phyloP scores from a whole-genome alignment of 2,888 invertebrate genomes.

The Alentia gelatinosa region DNA sequence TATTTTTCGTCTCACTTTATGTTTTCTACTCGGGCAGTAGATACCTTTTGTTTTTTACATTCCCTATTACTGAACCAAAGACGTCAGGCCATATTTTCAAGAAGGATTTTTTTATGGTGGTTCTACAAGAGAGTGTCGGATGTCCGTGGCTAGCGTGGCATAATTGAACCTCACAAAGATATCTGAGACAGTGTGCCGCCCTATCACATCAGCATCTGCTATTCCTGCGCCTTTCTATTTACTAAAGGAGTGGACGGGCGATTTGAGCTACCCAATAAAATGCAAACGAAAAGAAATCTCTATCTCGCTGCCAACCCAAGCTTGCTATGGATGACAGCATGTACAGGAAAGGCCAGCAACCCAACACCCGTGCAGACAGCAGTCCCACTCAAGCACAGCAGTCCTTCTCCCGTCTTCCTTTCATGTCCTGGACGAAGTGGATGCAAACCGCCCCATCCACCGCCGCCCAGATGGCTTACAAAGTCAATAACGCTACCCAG shows the following conservation, averaged over 20 bases:
- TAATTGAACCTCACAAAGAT: background rate
- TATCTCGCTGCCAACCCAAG: background rate
- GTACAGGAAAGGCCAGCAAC: background rate
- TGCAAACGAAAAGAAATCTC: background rate
- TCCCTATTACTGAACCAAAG: background rate
- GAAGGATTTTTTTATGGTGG: background rate
- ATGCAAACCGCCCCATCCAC: background rate
- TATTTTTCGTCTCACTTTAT: too few species aligned
- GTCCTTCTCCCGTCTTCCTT: background rate
- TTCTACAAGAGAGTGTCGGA: background rate
- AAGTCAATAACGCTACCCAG: background rate
- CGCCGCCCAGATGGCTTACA: background rate
- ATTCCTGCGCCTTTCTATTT: constrained; percentile 1
- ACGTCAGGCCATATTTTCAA: background rate
- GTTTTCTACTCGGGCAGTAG: background rate
- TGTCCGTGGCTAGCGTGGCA: background rate
- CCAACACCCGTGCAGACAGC: background rate
- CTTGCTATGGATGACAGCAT: background rate
- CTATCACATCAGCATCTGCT: too few species aligned
- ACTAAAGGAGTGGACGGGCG: background rate
- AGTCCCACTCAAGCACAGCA: background rate
- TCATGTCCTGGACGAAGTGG: background rate
- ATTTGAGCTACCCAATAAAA: constrained; percentile 1
- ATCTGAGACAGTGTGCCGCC: too few species aligned
- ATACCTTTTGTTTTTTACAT: background rate